A percentile compares a stretch with the other conserved stretches of the same genome.
Conservation (phyloP, 1,140 invertebrate species). For the Drosophila bifasciata region DNA sequence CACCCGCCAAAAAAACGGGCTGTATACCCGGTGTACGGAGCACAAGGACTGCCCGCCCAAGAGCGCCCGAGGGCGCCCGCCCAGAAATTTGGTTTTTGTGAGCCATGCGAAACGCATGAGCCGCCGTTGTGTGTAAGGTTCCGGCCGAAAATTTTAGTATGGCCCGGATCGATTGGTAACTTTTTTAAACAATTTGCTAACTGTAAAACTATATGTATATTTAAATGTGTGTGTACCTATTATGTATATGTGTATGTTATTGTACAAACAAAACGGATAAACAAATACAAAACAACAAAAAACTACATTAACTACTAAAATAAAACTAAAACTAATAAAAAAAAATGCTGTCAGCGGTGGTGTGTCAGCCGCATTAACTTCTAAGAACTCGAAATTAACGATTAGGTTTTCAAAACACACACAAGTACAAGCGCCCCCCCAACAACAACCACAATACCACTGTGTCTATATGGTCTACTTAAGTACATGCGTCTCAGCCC, state of each 20-base stretch:
- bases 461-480: conserved; percentile 39
- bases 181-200: conserved; percentile 47
- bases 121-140: conserved; percentile 44
- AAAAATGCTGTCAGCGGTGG: conserved; percentile 49
- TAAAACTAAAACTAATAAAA: conserved; percentile 20
- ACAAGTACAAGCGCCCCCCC: conserved; percentile 53
- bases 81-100: conserved; percentile 69
- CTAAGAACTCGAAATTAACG: conserved; percentile 68
- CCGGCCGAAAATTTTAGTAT: not conserved
- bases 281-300: conserved; percentile 25
- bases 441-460: not conserved
- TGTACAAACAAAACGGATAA: conserved; percentile 59
- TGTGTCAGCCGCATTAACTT: conserved; percentile 35
- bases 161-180: conserved; percentile 2
- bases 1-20: no score
- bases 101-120: conserved; percentile 47
- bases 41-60: conserved; percentile 43
- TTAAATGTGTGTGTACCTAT: conserved; percentile 52
- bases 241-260: conserved; percentile 65
- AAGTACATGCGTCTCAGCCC: conserved; percentile 39
- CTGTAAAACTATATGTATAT: conserved; percentile 55
- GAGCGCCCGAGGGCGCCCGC: conserved; percentile 43
- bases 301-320: conserved; percentile 41
- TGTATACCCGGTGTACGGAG: not conserved
- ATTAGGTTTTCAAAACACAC: conserved; percentile 52